Conservation (phyloP, 2,888 invertebrate genomes). For the Mimumesa dahlbomi region DNA sequence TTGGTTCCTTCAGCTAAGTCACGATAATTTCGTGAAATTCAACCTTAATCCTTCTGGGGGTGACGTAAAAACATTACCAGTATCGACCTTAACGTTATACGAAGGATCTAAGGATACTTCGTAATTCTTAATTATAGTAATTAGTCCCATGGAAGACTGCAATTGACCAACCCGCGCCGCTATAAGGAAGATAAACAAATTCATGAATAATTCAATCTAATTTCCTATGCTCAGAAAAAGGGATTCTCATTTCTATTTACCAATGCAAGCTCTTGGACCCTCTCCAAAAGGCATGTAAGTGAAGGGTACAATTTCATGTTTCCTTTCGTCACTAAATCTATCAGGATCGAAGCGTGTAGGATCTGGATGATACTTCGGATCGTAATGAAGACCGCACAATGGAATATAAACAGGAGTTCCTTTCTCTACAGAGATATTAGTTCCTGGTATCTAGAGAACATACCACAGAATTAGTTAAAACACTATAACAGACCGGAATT, state of each 20-base stretch:
- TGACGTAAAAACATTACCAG: slow-evolving; percentile 53
- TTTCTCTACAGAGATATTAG: slow-evolving; percentile 66
- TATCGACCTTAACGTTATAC: slow-evolving; percentile 45
- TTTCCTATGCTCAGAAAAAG: no score
- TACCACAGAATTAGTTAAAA: neutral
- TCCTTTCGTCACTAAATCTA: slow-evolving; percentile 70
- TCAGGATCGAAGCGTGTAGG: slow-evolving; percentile 71
- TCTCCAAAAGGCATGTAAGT: slow-evolving; percentile 73
- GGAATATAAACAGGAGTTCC: slow-evolving; percentile 66
- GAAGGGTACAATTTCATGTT: slow-evolving; percentile 61
- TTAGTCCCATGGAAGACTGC: slow-evolving; percentile 65
- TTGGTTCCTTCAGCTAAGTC: no score
- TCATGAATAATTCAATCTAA: neutral
- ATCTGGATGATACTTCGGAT: slow-evolving; percentile 62
- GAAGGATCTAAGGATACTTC: slow-evolving; percentile 63
- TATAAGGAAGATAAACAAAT: slow-evolving; percentile 34
- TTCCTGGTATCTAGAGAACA: slow-evolving; percentile 66
- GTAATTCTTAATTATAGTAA: slow-evolving; percentile 66
- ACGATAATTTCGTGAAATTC: slow-evolving; percentile 39
- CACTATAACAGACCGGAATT: neutral
- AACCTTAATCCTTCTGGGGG: slow-evolving; percentile 16
- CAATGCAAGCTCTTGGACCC: slow-evolving; percentile 69
- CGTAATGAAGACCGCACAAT: slow-evolving; percentile 65
- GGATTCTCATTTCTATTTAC: slow-evolving; percentile 55
- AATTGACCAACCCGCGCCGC: slow-evolving; percentile 66